Conservation (phyloP, 1,140 invertebrate species). For the Aphelinus certus region DNA sequence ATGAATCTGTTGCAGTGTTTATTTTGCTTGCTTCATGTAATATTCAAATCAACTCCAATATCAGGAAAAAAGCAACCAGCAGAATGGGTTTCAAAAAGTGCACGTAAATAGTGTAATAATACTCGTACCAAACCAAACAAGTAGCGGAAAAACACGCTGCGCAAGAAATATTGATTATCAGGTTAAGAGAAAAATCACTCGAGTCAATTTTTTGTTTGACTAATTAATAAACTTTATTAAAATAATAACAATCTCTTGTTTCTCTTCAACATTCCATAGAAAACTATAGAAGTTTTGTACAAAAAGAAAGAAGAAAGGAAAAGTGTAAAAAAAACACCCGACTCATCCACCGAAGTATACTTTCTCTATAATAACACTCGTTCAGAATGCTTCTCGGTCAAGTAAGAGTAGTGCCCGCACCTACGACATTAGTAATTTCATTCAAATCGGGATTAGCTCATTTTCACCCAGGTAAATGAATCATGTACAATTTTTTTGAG, state of each 20-base stretch:
- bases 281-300: slow-evolving; percentile 15
- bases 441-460: slow-evolving; percentile 35
- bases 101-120: slow-evolving; percentile 24
- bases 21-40: slow-evolving; percentile 10
- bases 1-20: slow-evolving; percentile 8
- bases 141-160: slow-evolving; percentile 27
- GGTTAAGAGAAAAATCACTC: slow-evolving; percentile 33
- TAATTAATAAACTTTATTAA: slow-evolving; percentile 41
- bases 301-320: slow-evolving; percentile 31
- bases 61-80: slow-evolving; percentile 27
- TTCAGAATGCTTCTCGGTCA: slow-evolving; percentile 42
- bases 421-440: slow-evolving; percentile 45
- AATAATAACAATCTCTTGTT: slow-evolving; percentile 35
- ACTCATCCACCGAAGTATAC: slow-evolving; percentile 29
- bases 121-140: slow-evolving; percentile 34
- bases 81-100: slow-evolving; percentile 31
- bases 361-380: slow-evolving; percentile 28
- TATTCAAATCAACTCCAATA: slow-evolving; percentile 17
- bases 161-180: slow-evolving; percentile 21
- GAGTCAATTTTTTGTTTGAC: slow-evolving; percentile 15
- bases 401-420: slow-evolving; percentile 43
- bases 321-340: slow-evolving; percentile 26
- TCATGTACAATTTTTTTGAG: slow-evolving; percentile 19
- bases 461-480: slow-evolving; percentile 18
- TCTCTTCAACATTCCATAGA: slow-evolving; percentile 18